phyloP scores from a whole-genome alignment of 1,140 invertebrate species.

The Branchinecta lindahli region DNA sequence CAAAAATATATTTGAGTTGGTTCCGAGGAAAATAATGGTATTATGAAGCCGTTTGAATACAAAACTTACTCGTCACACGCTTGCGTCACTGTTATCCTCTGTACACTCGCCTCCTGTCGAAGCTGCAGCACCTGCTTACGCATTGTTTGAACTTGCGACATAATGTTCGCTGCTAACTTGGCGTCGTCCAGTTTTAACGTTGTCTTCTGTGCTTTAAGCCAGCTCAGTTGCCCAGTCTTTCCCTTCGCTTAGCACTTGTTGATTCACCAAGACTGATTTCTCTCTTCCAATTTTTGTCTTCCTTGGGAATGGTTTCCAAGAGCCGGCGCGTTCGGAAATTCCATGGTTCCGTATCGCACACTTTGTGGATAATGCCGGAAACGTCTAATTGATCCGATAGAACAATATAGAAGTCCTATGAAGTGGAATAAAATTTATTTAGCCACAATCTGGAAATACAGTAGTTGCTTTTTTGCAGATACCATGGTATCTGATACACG shows the following conservation, averaged over 20 bases:
- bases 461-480: too few relatives aligned
- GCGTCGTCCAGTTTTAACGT: conserved; percentile 1
- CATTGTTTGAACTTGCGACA: background rate
- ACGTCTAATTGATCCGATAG: too few relatives aligned
- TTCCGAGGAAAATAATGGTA: too few relatives aligned
- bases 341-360: too few relatives aligned
- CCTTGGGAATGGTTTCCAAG: background rate
- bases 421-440: too few relatives aligned
- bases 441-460: too few relatives aligned
- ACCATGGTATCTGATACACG: too few relatives aligned
- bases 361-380: too few relatives aligned
- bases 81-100: background rate
- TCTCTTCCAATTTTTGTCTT: background rate
- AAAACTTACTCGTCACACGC: conserved; percentile 2
- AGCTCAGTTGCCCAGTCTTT: background rate
- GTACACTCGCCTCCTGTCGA: background rate
- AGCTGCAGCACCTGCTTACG: background rate
- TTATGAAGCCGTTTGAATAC: too few relatives aligned
- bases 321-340: background rate
- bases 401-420: too few relatives aligned
- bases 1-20: too few relatives aligned
- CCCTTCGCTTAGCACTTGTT: background rate
- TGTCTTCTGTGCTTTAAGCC: background rate
- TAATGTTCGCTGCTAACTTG: background rate
- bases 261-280: background rate